Evolutionary conservation across 2,113 vertebrate genomes (phyloP).

Genomic region (Sitta europaea): DNA sequence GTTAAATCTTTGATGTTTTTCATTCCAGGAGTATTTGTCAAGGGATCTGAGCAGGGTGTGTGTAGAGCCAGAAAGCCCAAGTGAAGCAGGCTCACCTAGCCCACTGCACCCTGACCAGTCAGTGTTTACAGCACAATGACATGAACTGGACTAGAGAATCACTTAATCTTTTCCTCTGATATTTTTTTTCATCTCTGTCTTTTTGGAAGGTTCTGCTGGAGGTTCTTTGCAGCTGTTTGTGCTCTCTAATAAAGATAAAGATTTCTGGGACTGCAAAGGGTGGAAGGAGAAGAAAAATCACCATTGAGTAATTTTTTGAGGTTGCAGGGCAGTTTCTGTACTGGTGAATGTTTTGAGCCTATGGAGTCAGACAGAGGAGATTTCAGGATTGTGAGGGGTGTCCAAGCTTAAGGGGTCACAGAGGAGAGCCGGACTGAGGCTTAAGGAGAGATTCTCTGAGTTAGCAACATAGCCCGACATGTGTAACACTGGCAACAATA

Average conservation of each 20-base stretch:
- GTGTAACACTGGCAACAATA: not conserved
- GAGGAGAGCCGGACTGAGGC: not conserved
- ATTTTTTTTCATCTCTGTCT: not conserved
- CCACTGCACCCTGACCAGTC: not conserved
- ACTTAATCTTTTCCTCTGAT: not conserved
- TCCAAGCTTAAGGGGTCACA: not conserved
- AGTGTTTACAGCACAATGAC: not conserved
- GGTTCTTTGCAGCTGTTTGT: not conserved
- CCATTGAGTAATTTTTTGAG: not conserved
- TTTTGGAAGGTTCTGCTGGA: not conserved
- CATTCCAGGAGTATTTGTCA: not conserved
- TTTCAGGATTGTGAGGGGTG: not conserved
- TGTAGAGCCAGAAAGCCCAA: not conserved
- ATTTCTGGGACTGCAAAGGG: not conserved
- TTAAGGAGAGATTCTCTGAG: not conserved
- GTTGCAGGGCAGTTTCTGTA: not conserved
- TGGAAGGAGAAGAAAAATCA: not conserved
- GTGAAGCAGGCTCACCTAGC: not conserved
- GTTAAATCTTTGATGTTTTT: not conserved
- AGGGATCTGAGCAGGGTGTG: not conserved
- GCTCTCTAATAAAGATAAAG: not conserved
- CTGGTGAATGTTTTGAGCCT: not conserved
- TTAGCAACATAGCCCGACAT: not conserved
- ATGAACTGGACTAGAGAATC: not conserved
- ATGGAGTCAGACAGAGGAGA: not conserved